Conservation (phyloP, 1,140 invertebrate genomes). For the Drosophila nasuta region DNA sequence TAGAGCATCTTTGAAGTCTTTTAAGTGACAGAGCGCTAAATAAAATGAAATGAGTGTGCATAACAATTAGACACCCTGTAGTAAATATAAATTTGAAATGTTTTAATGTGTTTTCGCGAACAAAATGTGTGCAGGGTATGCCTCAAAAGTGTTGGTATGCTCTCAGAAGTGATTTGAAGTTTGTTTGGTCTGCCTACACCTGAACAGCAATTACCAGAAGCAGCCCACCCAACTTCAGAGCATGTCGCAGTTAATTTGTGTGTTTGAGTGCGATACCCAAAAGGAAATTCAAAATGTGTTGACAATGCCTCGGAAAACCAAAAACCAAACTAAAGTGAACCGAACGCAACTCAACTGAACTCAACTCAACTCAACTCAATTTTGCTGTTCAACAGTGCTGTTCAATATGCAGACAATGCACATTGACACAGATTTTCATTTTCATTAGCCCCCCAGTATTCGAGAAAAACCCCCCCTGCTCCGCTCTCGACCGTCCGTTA, state of each 20-base stretch:
- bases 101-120: too few relatives aligned
- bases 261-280: constrained; percentile 27
- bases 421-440: constrained; percentile 79
- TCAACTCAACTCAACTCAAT: constrained; percentile 13
- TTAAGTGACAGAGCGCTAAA: constrained; percentile 33
- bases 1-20: constrained; percentile 40
- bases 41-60: constrained; percentile 4
- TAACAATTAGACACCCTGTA: not conserved
- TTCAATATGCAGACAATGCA: constrained; percentile 72
- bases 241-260: constrained; percentile 59
- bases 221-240: constrained; percentile 41
- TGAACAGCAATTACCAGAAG: constrained; percentile 42
- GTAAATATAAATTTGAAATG: not conserved
- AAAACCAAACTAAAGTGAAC: not conserved
- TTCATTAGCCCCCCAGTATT: constrained; percentile 59
- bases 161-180: constrained; percentile 31
- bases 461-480: not conserved
- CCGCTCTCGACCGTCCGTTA: not conserved
- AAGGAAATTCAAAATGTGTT: constrained; percentile 51
- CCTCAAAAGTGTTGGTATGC: constrained; percentile 21
- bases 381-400: constrained; percentile 24
- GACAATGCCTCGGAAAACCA: constrained; percentile 24
- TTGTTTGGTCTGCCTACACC: constrained; percentile 39
- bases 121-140: not conserved
- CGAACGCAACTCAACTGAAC: not conserved